phyloP scores from a whole-genome alignment of 2,113 vertebrate genomes.

The Anthoscopus minutus region DNA sequence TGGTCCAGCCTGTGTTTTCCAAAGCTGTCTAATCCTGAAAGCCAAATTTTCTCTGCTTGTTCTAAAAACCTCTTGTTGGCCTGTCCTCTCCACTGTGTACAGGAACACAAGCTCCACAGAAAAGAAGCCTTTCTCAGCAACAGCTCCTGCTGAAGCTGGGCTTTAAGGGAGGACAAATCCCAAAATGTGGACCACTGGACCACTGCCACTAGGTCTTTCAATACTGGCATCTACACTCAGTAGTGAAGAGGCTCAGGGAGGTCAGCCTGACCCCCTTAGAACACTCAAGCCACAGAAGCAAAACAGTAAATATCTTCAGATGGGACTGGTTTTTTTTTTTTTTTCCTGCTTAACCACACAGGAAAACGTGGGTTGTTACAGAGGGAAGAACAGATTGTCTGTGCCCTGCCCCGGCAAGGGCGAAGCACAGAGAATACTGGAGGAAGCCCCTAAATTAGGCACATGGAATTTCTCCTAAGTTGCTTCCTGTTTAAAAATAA shows the following conservation, averaged over 20 bases:
- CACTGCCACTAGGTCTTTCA: accelerated
- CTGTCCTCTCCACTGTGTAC: background rate
- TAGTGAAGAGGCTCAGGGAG: background rate
- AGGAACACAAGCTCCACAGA: background rate
- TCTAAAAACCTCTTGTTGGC: background rate
- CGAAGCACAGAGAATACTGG: background rate
- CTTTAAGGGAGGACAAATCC: background rate
- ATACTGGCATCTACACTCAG: background rate
- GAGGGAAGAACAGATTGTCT: slow-evolving; percentile 16
- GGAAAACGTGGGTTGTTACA: background rate
- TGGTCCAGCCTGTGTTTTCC: background rate
- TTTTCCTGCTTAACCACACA: background rate
- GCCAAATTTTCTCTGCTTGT: background rate
- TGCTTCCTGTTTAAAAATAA: slow-evolving; percentile 48
- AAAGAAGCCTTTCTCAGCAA: background rate
- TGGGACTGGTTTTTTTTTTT: background rate
- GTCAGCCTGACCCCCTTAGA: background rate
- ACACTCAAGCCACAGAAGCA: background rate
- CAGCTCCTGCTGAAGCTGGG: background rate
- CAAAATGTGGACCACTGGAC: background rate
- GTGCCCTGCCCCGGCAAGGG: background rate
- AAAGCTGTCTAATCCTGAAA: background rate
- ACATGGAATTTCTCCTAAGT: background rate
- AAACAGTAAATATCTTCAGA: background rate
- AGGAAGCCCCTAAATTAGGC: slow-evolving; percentile 24